Evolutionary conservation across 2,888 invertebrate genomes (phyloP), one percentile per base, ranked within the genome.

Genomic region (Theretra japonica): DNA sequence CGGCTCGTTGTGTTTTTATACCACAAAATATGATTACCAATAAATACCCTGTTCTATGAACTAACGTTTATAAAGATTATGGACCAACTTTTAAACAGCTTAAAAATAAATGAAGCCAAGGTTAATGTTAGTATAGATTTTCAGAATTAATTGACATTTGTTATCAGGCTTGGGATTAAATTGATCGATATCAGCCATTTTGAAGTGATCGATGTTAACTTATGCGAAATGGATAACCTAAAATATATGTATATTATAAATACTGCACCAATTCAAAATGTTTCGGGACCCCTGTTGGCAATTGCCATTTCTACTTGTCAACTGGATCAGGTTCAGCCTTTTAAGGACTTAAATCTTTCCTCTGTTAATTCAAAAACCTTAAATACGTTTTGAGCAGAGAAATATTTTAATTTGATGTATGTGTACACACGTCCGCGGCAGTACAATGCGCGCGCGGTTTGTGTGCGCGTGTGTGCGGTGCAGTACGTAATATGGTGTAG

Each of bases 401-500:
- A 15, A 41, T 41, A 41, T n/a, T n/a, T 5, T 5, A 5, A 53
- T 53, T n/a, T n/a, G 21, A 21, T 62, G 15, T 21, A 11, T 25
- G 25, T 28, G 15, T 48, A 33, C 15, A 33, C 41, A 25, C 23
- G 17, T 25, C 53, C 15, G 58, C 23, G 25, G 58, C 25, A 23
- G 17, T 48, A 58, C 25, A 58, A 58, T 25, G 58, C 58, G 65
- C 41, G 23, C 65, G 17, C 23, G 53, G 53, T 41, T 41, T 41
- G 53, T 21, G 33, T 21, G 30, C 4, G 57, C 23, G 62, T 33
- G 15, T 33, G 21, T 41, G 11, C 23, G 15, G 25, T 71, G 50
- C 68, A 59, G 68, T 71, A 58, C 48, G 68, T 68, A 71, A 58
- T 57, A 53, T n/a, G 19, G 68, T 57, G 65, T 59, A 71, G 58